A percentile compares a stretch with the other conserved stretches of the same genome.
phyloP scores from a whole-genome alignment of 2,113 vertebrate species.

The Platysteira castanea region DNA sequence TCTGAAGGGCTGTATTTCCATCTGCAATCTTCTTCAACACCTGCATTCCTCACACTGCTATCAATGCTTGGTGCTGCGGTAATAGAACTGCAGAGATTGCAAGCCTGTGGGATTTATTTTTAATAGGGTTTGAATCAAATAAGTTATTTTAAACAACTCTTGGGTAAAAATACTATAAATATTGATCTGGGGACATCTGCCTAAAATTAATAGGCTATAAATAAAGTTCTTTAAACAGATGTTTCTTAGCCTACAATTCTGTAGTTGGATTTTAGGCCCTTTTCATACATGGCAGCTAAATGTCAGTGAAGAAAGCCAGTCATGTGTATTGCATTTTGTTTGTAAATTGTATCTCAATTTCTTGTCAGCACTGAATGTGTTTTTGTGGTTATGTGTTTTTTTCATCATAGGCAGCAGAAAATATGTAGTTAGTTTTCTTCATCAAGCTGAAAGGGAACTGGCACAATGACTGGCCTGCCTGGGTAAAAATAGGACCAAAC shows the following conservation, averaged over 20 bases:
- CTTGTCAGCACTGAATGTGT: neutral
- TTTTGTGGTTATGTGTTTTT: neutral
- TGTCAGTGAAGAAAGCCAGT: neutral
- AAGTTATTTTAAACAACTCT: neutral
- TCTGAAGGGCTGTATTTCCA: neutral
- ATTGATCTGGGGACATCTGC: neutral
- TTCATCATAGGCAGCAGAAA: neutral
- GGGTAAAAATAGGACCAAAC: neutral
- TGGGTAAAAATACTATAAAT: constrained; percentile 12
- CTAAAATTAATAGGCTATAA: constrained; percentile 13
- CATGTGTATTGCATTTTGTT: neutral
- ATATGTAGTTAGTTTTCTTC: neutral
- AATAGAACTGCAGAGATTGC: neutral
- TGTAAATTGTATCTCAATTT: constrained; percentile 12
- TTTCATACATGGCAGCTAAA: neutral
- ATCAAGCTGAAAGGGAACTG: neutral
- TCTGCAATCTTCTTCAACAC: constrained; percentile 6
- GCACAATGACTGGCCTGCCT: neutral
- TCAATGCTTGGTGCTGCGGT: neutral
- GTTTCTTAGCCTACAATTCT: neutral
- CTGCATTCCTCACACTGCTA: constrained; percentile 21
- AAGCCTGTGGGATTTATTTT: constrained; percentile 3
- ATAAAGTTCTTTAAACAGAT: neutral
- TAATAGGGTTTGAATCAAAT: neutral
- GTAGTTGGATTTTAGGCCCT: neutral